Conservation (phyloP, 2,797 vertebrate genomes). For the Phrynocephalus vlangalii region DNA sequence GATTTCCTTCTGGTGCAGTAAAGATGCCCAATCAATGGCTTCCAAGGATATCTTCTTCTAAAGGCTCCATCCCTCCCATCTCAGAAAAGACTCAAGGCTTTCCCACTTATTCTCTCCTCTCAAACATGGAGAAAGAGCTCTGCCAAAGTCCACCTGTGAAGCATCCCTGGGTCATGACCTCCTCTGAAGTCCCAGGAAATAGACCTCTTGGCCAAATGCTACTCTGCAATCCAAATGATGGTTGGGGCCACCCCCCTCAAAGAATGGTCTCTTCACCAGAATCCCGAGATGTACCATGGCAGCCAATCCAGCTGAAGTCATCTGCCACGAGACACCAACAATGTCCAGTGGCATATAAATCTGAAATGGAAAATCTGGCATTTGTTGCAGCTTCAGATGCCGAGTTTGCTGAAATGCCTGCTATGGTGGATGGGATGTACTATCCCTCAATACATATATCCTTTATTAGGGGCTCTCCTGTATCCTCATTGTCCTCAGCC, state of each 20-base stretch:
- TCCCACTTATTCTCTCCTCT: slow-evolving; percentile 70
- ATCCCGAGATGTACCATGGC: slow-evolving; percentile 82
- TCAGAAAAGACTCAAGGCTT: slow-evolving; percentile 76
- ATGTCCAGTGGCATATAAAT: slow-evolving; percentile 70
- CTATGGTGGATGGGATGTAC: slow-evolving; percentile 75
- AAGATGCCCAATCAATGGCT: slow-evolving; percentile 44
- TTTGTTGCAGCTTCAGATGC: slow-evolving; percentile 83
- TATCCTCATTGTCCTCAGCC: too few relatives aligned
- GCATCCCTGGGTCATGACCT: slow-evolving; percentile 77
- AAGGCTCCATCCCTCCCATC: slow-evolving; percentile 78
- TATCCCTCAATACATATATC: slow-evolving; percentile 90
- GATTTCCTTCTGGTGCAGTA: slow-evolving; percentile 38
- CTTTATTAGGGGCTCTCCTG: slow-evolving; percentile 84
- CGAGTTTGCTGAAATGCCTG: slow-evolving; percentile 81
- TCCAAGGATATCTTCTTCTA: slow-evolving; percentile 32
- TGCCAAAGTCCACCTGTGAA: slow-evolving; percentile 77
- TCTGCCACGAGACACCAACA: slow-evolving; percentile 82
- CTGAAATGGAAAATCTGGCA: slow-evolving; percentile 76
- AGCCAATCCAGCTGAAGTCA: slow-evolving; percentile 79
- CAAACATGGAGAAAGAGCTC: slow-evolving; percentile 79
- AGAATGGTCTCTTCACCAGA: slow-evolving; percentile 79
- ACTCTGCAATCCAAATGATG: slow-evolving; percentile 78
- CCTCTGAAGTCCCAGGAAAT: slow-evolving; percentile 80
- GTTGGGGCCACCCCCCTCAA: slow-evolving; percentile 70
- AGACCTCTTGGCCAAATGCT: slow-evolving; percentile 87